phyloP scores from a whole-genome alignment of 2,888 invertebrate species.

The Mylabris sibirica region DNA sequence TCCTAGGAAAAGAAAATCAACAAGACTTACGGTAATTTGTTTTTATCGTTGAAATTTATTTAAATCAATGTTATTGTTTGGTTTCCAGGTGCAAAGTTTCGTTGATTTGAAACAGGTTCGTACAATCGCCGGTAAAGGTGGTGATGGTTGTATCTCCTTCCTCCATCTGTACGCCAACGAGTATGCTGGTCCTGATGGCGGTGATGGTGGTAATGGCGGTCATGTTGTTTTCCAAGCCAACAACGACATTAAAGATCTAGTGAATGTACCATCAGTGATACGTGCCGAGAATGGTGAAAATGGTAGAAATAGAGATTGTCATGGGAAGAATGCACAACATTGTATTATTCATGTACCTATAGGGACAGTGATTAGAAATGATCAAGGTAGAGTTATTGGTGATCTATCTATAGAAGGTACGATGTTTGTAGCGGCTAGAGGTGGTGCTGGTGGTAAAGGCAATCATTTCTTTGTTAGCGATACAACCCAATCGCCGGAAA shows the following conservation, averaged over 20 bases:
- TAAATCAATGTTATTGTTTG: slow-evolving; percentile 7
- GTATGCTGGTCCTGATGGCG: slow-evolving; percentile 93
- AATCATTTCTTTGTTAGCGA: slow-evolving; percentile 90
- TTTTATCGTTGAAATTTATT: slow-evolving; percentile 1
- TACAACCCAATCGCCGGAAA: slow-evolving; percentile 78
- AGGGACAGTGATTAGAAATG: slow-evolving; percentile 76
- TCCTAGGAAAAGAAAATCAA: slow-evolving; percentile 62
- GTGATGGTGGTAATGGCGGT: slow-evolving; percentile 95
- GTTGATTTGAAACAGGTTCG: slow-evolving; percentile 75
- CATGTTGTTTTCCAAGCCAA: slow-evolving; percentile 88
- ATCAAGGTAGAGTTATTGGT: slow-evolving; percentile 67
- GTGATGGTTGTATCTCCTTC: slow-evolving; percentile 92
- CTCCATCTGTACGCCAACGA: slow-evolving; percentile 83
- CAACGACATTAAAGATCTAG: slow-evolving; percentile 73
- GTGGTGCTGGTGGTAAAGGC: slow-evolving; percentile 95
- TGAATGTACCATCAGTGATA: slow-evolving; percentile 68
- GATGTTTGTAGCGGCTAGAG: slow-evolving; percentile 92
- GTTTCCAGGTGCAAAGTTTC: slow-evolving; percentile 63
- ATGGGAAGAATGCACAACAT: slow-evolving; percentile 83
- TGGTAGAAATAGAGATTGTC: slow-evolving; percentile 78
- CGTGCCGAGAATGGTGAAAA: slow-evolving; percentile 75
- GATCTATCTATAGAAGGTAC: slow-evolving; percentile 73
- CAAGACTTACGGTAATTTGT: slow-evolving; percentile 58
- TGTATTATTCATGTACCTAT: slow-evolving; percentile 78
- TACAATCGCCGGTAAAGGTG: slow-evolving; percentile 86